A percentile compares a stretch with the other conserved stretches of the same genome.
phyloP scores from a whole-genome alignment of 2,797 vertebrate genomes.

The Coregonus sp. region DNA sequence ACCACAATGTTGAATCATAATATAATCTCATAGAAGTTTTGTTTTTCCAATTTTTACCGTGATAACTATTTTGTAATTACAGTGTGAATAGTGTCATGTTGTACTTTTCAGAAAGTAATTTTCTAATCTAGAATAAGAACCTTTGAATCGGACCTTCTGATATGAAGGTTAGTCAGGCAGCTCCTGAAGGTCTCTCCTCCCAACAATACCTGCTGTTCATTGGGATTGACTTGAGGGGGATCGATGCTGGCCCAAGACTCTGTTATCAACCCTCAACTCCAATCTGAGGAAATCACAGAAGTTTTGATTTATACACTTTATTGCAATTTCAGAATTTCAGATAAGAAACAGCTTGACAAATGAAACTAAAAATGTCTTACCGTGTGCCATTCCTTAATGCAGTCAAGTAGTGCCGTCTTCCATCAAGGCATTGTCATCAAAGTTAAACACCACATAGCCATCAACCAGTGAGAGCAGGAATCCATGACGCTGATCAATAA shows the following conservation, averaged over 20 bases:
- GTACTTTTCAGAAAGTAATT: neutral
- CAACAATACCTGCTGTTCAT: neutral
- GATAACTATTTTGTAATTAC: neutral
- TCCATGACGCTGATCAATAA: constrained; percentile 6
- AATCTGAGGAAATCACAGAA: constrained; percentile 46
- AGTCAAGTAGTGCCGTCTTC: constrained; percentile 68
- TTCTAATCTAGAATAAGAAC: neutral
- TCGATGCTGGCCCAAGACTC: constrained; percentile 24
- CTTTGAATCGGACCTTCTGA: constrained; percentile 51
- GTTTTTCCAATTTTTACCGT: too few species aligned
- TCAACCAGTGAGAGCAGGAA: constrained; percentile 56
- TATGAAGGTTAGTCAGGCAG: constrained; percentile 52
- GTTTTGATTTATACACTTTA: neutral
- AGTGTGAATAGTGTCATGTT: neutral
- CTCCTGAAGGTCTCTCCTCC: constrained; percentile 39
- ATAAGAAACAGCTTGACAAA: neutral
- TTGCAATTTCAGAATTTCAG: neutral
- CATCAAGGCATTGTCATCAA: constrained; percentile 25
- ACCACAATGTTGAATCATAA: neutral
- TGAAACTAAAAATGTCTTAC: constrained; percentile 35
- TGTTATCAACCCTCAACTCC: constrained; percentile 61
- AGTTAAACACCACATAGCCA: constrained; percentile 6
- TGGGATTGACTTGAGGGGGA: neutral
- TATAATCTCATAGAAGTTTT: neutral
- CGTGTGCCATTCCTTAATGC: constrained; percentile 41